Evolutionary conservation across 2,888 invertebrate genomes (phyloP), one percentile per base, ranked within the genome.

Genomic region (Ophraella communa): DNA sequence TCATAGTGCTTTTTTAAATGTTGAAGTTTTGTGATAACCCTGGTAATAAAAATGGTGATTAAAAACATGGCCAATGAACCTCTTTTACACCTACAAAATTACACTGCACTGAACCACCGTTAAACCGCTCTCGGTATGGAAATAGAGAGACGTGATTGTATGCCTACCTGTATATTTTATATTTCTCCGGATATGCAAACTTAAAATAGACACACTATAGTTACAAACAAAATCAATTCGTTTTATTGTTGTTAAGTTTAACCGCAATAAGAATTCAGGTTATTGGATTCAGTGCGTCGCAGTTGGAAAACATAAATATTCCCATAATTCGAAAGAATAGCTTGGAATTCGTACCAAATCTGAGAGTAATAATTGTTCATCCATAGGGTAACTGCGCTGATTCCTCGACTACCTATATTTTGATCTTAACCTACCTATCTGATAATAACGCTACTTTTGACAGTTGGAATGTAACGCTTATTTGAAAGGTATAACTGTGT

Each of bases 61-160:
- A 23, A 54, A 54, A 53, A 53, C 5, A 17, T 54, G 54, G 54
- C 35, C 39, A 39, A 54, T 54, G 54, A 39, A 39, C 54, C 20
- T 39, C 21, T 35, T 21, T 14, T 39, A 21, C 23, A 42, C 18
- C 14, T 39, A 39, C 24, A 27, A 17, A 51, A 51, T 51, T 51
- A 30, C 8, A 51, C 14, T 51, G 49, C n/a, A 24, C 8, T 27
- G 14, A 27, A 27, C 49, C 27, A 51, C 49, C 49, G 49, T 51
- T 51, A 51, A 51, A 30, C 27, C 49, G 14, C 49, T 5, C 24
- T 51, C 49, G 17, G 24, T 51, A 51, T 51, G 49, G 49, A 24
- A 49, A 45, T 7, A 5, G 8, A 24, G 7, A 27, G 27, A 51
- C 49, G 49, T 51, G 49, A 51, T 14, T 27, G 4, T 27, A 51